These are phyloP conservation scores for Aramus guarauna DNA, from an alignment of 2,113 vertebrate species.

Conservation along the genomic window DNA sequence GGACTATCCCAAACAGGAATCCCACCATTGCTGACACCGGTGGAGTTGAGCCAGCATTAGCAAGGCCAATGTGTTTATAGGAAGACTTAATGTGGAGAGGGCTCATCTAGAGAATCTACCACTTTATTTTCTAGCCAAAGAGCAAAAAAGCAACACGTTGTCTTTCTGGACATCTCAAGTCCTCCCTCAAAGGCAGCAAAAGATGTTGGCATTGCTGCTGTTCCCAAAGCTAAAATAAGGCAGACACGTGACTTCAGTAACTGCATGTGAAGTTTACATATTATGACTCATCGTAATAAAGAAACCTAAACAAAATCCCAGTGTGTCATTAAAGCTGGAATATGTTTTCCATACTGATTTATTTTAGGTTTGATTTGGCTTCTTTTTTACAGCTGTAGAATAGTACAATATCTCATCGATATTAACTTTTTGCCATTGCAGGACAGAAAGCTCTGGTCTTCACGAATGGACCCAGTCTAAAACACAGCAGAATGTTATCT, in stretches of 20 bases:
- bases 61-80: background rate
- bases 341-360: constrained; percentile 13
- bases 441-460: background rate
- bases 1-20: background rate
- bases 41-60: background rate
- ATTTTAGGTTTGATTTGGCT: background rate
- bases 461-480: background rate
- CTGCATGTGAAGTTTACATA: constrained; percentile 14
- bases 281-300: background rate
- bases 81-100: background rate
- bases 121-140: background rate
- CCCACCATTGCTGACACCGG: background rate
- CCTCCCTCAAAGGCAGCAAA: background rate
- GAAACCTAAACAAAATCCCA: constrained; percentile 34
- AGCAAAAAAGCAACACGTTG: background rate
- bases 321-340: constrained; percentile 13
- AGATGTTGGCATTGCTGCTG: background rate
- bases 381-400: background rate
- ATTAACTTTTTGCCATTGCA: background rate
- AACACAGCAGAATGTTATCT: background rate
- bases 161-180: background rate
- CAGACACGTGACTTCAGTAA: background rate
- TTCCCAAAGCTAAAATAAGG: constrained; percentile 33
- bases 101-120: background rate
- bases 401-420: background rate